Evolutionary conservation across 2,888 invertebrate species (phyloP), one percentile per base, ranked within the genome.

Genomic region (Tetranychus piercei): DNA sequence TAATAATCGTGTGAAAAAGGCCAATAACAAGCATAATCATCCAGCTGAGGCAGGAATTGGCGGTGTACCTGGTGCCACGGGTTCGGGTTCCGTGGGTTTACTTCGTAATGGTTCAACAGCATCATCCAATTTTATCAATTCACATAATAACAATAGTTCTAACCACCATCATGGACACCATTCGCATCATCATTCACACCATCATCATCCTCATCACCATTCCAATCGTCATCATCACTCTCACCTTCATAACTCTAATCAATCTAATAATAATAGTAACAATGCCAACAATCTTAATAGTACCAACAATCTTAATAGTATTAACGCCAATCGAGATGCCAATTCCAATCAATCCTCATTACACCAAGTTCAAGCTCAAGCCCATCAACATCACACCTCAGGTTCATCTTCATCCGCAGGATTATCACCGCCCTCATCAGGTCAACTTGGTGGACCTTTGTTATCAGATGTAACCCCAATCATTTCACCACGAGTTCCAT

Each of bases 1-100:
- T 20, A 78, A 79, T 75, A 79, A 78, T 76, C 78, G 79, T 44
- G 79, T 79, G 67, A 79, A 79, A 75, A 79, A 79, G 76, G 79
- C 79, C 44, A 79, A 79, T 69, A 79, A 79, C 73, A 79, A 79
- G 74, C 79, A 79, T 70, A 79, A 79, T 71, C 79, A 79, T 75
- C 79, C 79, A 70, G 79, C 79, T 20, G 79, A 79, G 74, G 77
- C 78, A 20, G 77, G 77, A 66, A 75, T 78, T 15, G 55, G 69
- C 8, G 23, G 23, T 18, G 9, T 23, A 69, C n/a, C 23, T 74
- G 44, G 70, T 22, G 44, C 71, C 15, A 74, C 70, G 18, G 44
- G 20, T 34, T 34, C 23, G 71, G 44, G 70, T 22, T 55, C 71
- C 15, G 71, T 44, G 18, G 44, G 20, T 55, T 55, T 55, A 55